Conservation (phyloP, 1,140 invertebrate genomes). For the Drosophila tropicalis region DNA sequence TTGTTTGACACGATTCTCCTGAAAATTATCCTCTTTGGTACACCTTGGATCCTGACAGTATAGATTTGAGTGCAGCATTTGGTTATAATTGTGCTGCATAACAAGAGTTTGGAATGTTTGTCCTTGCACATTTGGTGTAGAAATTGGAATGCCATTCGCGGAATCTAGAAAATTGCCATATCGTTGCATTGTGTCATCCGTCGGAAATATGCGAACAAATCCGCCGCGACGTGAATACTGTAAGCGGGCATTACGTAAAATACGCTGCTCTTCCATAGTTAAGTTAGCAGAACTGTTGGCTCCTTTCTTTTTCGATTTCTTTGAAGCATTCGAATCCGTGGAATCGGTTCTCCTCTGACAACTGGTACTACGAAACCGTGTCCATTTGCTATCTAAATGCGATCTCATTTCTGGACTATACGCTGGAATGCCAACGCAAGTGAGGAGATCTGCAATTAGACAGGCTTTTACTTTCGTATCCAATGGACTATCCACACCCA, state of each 20-base stretch:
- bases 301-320: conserved; percentile 69
- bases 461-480: conserved; percentile 97
- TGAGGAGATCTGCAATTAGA: conserved; percentile 94
- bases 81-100: conserved; percentile 90
- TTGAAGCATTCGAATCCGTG: conserved; percentile 84
- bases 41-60: conserved; percentile 60
- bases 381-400: conserved; percentile 79
- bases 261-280: conserved; percentile 91
- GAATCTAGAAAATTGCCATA: conserved; percentile 87
- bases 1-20: conserved; percentile 73
- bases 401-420: conserved; percentile 88
- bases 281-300: conserved; percentile 81
- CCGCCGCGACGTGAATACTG: conserved; percentile 94
- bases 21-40: conserved; percentile 60
- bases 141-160: conserved; percentile 88
- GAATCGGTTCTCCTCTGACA: conserved; percentile 87
- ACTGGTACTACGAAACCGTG: conserved; percentile 75
- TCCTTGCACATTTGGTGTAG: conserved; percentile 85
- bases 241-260: conserved; percentile 90
- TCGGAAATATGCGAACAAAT: conserved; percentile 96
- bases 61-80: conserved; percentile 87
- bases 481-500: conserved; percentile 96
- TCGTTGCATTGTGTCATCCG: conserved; percentile 92
- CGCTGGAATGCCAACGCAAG: conserved; percentile 93
- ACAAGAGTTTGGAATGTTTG: conserved; percentile 85